These are phyloP conservation scores for Bombylius discolor DNA, from an alignment of 2,888 invertebrate genomes.

Conservation along the genomic window DNA sequence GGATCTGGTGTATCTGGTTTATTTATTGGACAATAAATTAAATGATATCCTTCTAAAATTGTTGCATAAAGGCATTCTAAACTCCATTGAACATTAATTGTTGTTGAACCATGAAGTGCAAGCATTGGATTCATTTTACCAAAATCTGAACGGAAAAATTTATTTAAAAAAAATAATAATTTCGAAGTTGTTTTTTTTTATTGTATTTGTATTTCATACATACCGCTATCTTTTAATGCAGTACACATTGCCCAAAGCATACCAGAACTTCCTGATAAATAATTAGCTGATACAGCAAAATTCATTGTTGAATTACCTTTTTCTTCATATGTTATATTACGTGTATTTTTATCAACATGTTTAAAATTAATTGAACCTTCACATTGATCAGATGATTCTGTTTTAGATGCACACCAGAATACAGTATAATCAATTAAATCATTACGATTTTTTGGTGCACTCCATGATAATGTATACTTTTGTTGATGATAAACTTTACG, in stretches of 20 bases:
- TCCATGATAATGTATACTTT: conserved; percentile 64
- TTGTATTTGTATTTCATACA: background rate
- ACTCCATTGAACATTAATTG: conserved; percentile 59
- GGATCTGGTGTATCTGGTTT: conserved; percentile 12
- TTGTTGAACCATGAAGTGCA: conserved; percentile 38
- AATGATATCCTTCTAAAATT: conserved; percentile 57
- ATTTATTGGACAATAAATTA: conserved; percentile 58
- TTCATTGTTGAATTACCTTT: conserved; percentile 41
- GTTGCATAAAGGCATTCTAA: conserved; percentile 64
- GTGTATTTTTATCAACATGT: conserved; percentile 32
- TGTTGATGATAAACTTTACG: conserved; percentile 61
- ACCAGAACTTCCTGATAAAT: conserved; percentile 55
- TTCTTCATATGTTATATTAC: conserved; percentile 35
- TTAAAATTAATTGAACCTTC: conserved; percentile 48
- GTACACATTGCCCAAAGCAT: conserved; percentile 72
- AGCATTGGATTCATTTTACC: conserved; percentile 47
- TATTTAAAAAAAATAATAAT: background rate
- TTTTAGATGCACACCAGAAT: conserved; percentile 58
- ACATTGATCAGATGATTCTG: conserved; percentile 47
- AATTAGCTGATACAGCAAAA: conserved; percentile 74
- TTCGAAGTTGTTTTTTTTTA: too few species aligned
- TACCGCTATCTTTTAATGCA: conserved; percentile 18
- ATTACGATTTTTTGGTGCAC: conserved; percentile 36
- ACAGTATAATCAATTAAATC: conserved; percentile 60
- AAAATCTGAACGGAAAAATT: conserved; percentile 21